phyloP scores from a whole-genome alignment of 2,888 invertebrate species.

The Scaptomyza polygonia region DNA sequence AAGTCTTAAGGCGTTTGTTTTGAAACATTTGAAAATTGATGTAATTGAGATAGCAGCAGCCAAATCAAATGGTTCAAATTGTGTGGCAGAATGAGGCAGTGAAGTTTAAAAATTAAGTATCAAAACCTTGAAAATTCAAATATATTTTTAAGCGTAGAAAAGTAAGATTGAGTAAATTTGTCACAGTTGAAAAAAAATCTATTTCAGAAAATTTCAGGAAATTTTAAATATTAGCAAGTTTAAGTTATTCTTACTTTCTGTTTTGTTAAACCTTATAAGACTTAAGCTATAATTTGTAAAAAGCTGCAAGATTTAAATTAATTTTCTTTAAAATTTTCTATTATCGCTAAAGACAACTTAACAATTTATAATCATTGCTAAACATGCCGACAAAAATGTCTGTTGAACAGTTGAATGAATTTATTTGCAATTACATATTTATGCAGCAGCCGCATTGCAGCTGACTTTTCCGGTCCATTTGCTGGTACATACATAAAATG shows the following conservation, averaged over 20 bases:
- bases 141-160: too few relatives aligned
- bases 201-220: too few relatives aligned
- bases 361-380: not conserved
- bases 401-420: conserved; percentile 7
- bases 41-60: not conserved
- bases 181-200: too few relatives aligned
- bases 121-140: not conserved
- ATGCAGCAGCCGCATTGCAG: conserved; percentile 48
- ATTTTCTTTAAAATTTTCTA: not conserved
- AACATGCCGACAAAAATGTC: conserved; percentile 3
- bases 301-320: not conserved
- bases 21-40: conserved; percentile 24
- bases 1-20: conserved; percentile 10
- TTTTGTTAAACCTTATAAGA: too few relatives aligned
- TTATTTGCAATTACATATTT: conserved; percentile 14
- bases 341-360: not conserved
- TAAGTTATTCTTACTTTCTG: too few relatives aligned
- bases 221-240: too few relatives aligned
- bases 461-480: conserved; percentile 37
- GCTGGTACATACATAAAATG: too few relatives aligned
- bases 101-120: not conserved
- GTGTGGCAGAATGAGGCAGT: not conserved
- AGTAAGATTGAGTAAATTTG: too few relatives aligned
- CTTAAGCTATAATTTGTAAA: too few relatives aligned
- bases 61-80: conserved; percentile 5